A percentile compares a stretch with the other conserved stretches of the same genome.
These are phyloP conservation scores for Kobus ellipsiprymnus DNA, from an alignment of 2,113 vertebrate species.

Conservation along the genomic window DNA sequence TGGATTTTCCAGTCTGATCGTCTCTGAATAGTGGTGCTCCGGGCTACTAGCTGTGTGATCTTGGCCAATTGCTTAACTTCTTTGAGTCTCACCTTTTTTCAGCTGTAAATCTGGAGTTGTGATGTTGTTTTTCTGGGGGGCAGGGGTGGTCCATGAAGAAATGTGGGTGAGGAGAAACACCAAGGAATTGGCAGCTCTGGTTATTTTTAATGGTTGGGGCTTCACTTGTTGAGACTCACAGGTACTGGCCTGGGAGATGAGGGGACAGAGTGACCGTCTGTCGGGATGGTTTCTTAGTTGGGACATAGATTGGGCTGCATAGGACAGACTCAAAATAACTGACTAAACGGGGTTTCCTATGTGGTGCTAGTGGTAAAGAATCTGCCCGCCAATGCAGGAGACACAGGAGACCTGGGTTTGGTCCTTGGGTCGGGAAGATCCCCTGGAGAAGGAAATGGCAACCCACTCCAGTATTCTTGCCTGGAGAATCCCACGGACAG, in stretches of 20 bases:
- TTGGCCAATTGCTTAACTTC: not conserved
- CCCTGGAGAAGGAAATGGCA: not conserved
- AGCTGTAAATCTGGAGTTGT: not conserved
- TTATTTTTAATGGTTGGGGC: not conserved
- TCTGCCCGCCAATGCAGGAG: not conserved
- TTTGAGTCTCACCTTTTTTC: not conserved
- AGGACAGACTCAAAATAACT: not conserved
- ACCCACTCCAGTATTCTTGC: not conserved
- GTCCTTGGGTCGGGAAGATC: not conserved
- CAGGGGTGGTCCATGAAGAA: not conserved
- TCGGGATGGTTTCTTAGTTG: not conserved
- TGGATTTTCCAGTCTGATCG: not conserved
- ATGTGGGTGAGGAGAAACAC: not conserved
- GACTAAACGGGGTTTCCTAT: not conserved
- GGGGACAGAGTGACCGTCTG: too few species aligned
- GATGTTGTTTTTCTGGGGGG: not conserved
- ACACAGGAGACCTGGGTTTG: not conserved
- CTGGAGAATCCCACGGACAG: not conserved
- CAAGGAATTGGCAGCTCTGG: too few species aligned
- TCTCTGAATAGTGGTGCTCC: not conserved
- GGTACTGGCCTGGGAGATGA: not conserved
- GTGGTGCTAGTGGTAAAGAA: not conserved
- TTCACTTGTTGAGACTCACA: not conserved
- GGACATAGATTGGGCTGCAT: not conserved
- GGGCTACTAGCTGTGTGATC: not conserved